These are phyloP conservation scores for Papilio glaucus DNA, from an alignment of 1,140 invertebrate species.

Conservation along the genomic window DNA sequence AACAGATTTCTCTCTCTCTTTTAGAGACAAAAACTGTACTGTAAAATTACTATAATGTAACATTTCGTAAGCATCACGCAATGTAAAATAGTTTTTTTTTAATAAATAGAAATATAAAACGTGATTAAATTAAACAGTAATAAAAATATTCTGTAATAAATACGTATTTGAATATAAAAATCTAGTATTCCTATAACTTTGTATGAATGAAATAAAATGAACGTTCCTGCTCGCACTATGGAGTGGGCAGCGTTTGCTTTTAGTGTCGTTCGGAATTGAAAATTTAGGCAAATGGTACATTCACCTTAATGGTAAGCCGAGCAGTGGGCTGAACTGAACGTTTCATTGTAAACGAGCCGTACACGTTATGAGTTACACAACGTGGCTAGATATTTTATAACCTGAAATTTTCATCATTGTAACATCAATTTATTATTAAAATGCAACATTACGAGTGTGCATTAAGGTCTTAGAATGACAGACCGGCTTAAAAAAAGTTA, in stretches of 20 bases:
- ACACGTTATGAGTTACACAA: not conserved
- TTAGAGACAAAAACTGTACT: too few relatives aligned
- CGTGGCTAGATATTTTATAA: not conserved
- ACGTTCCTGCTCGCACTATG: not conserved
- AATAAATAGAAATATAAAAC: too few relatives aligned
- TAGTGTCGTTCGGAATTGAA: constrained; percentile 33
- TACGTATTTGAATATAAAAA: not conserved
- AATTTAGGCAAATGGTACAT: constrained; percentile 34
- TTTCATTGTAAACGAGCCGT: constrained; percentile 20
- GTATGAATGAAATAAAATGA: constrained; percentile 26
- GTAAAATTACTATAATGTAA: too few relatives aligned
- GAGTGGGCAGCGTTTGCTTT: constrained; percentile 31
- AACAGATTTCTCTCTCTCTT: too few relatives aligned
- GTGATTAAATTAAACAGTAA: too few relatives aligned
- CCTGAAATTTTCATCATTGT: not conserved
- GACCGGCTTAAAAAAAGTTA: too few relatives aligned
- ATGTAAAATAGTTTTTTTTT: too few relatives aligned
- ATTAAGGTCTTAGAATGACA: too few relatives aligned
- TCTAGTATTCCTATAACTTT: constrained; percentile 4
- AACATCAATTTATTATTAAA: not conserved
- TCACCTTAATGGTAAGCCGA: constrained; percentile 30
- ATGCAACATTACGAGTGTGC: not conserved
- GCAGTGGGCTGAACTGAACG: constrained; percentile 17
- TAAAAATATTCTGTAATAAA: not conserved
- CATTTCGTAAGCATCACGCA: too few relatives aligned